These are phyloP conservation scores for Actinia tenebrosa DNA, from an alignment of 64 coral and sea anemone species.

Conservation along the genomic window DNA sequence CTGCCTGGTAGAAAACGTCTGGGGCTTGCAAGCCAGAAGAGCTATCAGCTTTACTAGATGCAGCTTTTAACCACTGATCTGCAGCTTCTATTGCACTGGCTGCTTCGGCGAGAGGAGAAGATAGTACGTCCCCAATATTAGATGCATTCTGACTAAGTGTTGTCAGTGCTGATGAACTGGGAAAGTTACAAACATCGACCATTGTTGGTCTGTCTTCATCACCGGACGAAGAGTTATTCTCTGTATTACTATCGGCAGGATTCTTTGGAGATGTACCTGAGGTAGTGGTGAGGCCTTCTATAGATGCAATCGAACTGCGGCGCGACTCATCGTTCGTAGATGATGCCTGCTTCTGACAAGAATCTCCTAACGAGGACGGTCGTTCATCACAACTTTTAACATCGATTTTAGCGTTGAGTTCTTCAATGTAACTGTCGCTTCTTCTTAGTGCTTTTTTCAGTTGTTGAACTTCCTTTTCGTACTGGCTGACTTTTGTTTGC, in stretches of 20 bases:
- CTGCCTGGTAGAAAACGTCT: constrained; percentile 6
- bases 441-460: constrained; percentile 73
- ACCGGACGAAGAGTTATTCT: neutral
- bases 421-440: constrained; percentile 85
- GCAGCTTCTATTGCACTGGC: constrained; percentile 28
- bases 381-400: neutral
- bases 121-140: neutral
- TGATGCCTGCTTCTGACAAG: neutral
- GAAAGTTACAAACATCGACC: constrained; percentile 13
- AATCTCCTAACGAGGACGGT: neutral
- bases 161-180: neutral
- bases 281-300: neutral
- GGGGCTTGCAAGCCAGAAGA: neutral
- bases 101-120: constrained; percentile 14
- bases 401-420: constrained; percentile 58
- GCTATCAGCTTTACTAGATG: constrained; percentile 1
- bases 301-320: constrained; percentile 16
- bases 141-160: neutral
- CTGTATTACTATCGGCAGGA: neutral
- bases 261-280: neutral
- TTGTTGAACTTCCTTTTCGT: constrained; percentile 91
- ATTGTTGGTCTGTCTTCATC: constrained; percentile 24
- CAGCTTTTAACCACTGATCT: constrained; percentile 15
- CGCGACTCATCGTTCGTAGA: neutral
- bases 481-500: constrained; percentile 84